Base-by-base conservation (phyloP, 1,140 invertebrate genomes). In the Megathymus violae region DNA sequence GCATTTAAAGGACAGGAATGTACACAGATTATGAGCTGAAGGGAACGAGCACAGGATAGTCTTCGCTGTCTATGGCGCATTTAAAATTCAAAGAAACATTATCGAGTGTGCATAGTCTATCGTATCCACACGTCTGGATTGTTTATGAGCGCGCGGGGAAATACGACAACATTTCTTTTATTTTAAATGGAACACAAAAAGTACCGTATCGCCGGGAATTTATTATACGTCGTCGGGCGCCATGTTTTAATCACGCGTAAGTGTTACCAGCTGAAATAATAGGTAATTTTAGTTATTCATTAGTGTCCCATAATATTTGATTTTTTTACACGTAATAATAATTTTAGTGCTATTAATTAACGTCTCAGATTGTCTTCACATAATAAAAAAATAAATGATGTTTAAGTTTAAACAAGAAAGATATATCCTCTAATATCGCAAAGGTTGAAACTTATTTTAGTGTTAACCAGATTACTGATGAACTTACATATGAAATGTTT, bases 61-160 rank as follows among this genome's bases (percentile, higher is more conserved):
- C n/a, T n/a, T n/a, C n/a, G n/a, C n/a, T 56, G 38, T 62, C 46
- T 67, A 56, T 54, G 66, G 44, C 59, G 59, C 65, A 76, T 82
- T 86, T 85, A 86, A 83, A 86, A 86, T 88, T 80, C 78, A 88
- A 82, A 80, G 81, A 88, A 85, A 88, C 83, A 88, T 85, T 88
- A 88, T 88, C 78, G 83, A 72, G 77, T 78, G 78, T 79, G 80
- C 72, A 84, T 81, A 80, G 78, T 78, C 69, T 80, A 83, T 78
- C 62, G 69, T 50, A 70, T 70, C 67, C 68, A 59, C 71, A 65
- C 71, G 78, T 82, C 76, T 65, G 71, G 79, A 82, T 85, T 80
- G 73, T 86, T 88, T 88, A 88, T 70, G 80, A 77, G 70, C 77
- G 83, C 63, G 47, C 75, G 58, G 85, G 85, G 83, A 86, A 85